A percentile compares a stretch with the other conserved stretches of the same genome.
These are phyloP conservation scores for Orthonychiurus folsomi DNA, from an alignment of 2,888 invertebrate genomes.

Conservation along the genomic window DNA sequence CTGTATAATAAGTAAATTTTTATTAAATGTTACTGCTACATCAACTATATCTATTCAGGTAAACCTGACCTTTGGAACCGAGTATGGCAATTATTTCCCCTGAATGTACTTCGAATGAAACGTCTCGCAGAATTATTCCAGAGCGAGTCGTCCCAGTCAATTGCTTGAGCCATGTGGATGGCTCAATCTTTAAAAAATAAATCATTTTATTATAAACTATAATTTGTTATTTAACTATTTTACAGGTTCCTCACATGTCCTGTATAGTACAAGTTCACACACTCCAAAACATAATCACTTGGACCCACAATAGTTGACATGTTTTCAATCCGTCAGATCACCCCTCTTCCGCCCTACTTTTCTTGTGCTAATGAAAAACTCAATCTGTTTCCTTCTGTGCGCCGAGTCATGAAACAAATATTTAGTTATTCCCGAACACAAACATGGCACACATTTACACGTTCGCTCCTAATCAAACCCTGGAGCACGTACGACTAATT, in stretches of 20 bases:
- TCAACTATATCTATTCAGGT: too few relatives aligned
- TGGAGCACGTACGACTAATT: too few relatives aligned
- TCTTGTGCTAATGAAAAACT: too few relatives aligned
- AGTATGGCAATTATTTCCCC: slow-evolving; percentile 88
- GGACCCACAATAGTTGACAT: slow-evolving; percentile 44
- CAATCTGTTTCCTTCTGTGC: too few relatives aligned
- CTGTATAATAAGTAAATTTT: slow-evolving; percentile 51
- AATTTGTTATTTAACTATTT: slow-evolving; percentile 15
- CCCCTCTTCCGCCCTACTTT: too few relatives aligned
- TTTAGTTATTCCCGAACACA: too few relatives aligned
- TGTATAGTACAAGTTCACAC: slow-evolving; percentile 79
- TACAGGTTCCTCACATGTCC: slow-evolving; percentile 65
- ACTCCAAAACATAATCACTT: slow-evolving; percentile 75
- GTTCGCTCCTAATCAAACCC: too few relatives aligned
- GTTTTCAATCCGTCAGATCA: too few relatives aligned
- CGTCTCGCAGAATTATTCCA: slow-evolving; percentile 82
- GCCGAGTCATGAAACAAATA: too few relatives aligned
- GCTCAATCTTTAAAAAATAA: slow-evolving; percentile 61
- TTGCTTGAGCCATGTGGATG: slow-evolving; percentile 65
- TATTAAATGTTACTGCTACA: too few relatives aligned
- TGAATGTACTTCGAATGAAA: slow-evolving; percentile 79
- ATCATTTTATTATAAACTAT: background rate
- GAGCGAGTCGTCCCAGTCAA: slow-evolving; percentile 68
- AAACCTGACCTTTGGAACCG: slow-evolving; percentile 70
- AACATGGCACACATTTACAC: too few relatives aligned